Evolutionary conservation across 2,113 vertebrate species (phyloP), one percentile per base, ranked within the genome.

Genomic region (Epinephelus fuscoguttatus): DNA sequence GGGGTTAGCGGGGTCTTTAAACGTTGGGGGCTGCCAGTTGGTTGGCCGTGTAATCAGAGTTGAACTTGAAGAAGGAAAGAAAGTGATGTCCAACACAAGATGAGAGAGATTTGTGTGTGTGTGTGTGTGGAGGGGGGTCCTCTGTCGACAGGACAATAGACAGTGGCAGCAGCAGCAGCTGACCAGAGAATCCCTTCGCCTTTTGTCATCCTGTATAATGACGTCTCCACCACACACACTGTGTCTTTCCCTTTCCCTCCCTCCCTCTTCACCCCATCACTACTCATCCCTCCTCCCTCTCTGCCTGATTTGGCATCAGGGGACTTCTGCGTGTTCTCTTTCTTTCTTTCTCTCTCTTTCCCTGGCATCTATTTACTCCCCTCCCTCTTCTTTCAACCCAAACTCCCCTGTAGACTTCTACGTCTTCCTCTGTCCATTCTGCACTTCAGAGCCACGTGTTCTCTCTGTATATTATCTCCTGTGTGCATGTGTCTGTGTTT

Each of bases 121-220:
- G 70, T 45, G 42, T 72, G 57, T 60, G 64, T 33, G 66, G 18
- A 11, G 21, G 85, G 71, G 73, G 70, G 52, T 80, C 57, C 66
- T 79, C 52, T 69, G 64, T 82, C 9, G 2, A 62, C 7, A 56
- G 84, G 84, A 89, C 77, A 89, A 89, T 85, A 88, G 88, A 82
- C 76, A 82, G 86, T 79, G 66, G 82, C 80, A 80, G 79, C 80
- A 83, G 73, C 84, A 90, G 91, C 86, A 90, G 91, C 89, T 91
- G 88, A 92, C 83, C 75, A 91, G 87, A 90, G 87, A 75, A 91
- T 90, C 82, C 78, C 83, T 86, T 88, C 70, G 85, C 86, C 88
- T 84, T 93, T 91, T 91, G 86, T 91, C 78, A 88, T 89, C 63
- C 63, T 27, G 68, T 71, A 90, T 88, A 93, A 93, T 93, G 86